Evolutionary conservation across 2,888 invertebrate genomes (phyloP).

Genomic region (Pardosa pseudoannulata): DNA sequence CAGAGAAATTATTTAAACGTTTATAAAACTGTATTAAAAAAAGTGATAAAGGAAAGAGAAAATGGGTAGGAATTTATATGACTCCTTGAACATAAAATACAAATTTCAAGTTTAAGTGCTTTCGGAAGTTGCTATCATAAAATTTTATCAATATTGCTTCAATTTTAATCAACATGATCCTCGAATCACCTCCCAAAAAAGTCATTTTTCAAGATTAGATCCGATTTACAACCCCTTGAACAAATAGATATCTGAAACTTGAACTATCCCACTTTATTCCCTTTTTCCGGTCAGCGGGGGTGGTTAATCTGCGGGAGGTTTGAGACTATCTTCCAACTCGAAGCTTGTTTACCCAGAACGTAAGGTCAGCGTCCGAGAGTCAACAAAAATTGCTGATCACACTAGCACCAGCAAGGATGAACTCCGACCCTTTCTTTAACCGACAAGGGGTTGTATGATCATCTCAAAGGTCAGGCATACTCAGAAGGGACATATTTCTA

Average conservation of each 20-base stretch:
- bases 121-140: too few species aligned
- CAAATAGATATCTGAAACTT: neutral
- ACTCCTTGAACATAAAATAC: too few species aligned
- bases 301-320: slow-evolving; percentile 22
- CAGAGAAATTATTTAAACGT: too few species aligned
- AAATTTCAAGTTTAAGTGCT: too few species aligned
- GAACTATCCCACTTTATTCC: neutral
- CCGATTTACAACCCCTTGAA: neutral
- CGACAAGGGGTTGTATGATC: neutral
- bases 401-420: slow-evolving; percentile 31
- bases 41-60: too few species aligned
- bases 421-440: slow-evolving; percentile 30
- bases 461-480: slow-evolving; percentile 30
- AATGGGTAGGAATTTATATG: too few species aligned
- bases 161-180: too few species aligned
- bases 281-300: slow-evolving; percentile 49
- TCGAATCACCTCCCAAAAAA: too few species aligned
- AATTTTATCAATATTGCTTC: too few species aligned
- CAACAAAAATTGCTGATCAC: slow-evolving; percentile 34
- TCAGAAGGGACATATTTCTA: neutral
- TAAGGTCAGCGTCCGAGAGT: slow-evolving; percentile 57
- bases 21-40: too few species aligned
- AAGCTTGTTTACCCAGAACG: slow-evolving; percentile 49
- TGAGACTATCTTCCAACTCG: slow-evolving; percentile 33
- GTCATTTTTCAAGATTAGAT: neutral